These are phyloP conservation scores for Chloropsis hardwickii DNA, from an alignment of 2,113 vertebrate species.

Conservation along the genomic window DNA sequence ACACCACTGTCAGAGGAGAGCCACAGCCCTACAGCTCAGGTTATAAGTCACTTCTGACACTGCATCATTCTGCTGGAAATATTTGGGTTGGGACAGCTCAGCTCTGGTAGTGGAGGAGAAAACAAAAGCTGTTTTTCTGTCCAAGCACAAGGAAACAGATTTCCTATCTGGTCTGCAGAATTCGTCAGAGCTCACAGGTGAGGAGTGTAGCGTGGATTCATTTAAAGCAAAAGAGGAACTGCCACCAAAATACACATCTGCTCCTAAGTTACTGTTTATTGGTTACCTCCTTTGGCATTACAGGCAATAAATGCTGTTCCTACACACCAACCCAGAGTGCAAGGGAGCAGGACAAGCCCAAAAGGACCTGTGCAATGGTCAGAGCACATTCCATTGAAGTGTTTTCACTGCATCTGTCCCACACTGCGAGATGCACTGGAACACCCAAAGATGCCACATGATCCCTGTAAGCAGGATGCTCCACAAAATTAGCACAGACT, in stretches of 20 bases:
- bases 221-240: neutral
- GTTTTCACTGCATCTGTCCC: neutral
- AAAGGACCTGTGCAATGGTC: accelerated
- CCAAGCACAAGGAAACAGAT: neutral
- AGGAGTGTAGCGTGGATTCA: neutral
- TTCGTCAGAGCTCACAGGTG: neutral
- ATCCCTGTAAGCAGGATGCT: neutral
- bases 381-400: neutral
- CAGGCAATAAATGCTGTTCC: neutral
- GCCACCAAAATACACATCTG: neutral
- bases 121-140: neutral
- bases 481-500: neutral
- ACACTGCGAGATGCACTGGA: neutral
- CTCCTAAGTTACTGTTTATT: neutral
- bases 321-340: neutral
- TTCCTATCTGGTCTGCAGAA: neutral
- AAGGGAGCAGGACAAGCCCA: neutral
- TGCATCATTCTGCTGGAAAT: neutral
- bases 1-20: neutral
- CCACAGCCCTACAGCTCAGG: neutral
- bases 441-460: neutral
- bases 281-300: neutral
- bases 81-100: neutral
- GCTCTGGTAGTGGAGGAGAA: neutral
- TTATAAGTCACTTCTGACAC: neutral